Base-by-base conservation (phyloP, 2,797 vertebrate species). In the Mus spretus region DNA sequence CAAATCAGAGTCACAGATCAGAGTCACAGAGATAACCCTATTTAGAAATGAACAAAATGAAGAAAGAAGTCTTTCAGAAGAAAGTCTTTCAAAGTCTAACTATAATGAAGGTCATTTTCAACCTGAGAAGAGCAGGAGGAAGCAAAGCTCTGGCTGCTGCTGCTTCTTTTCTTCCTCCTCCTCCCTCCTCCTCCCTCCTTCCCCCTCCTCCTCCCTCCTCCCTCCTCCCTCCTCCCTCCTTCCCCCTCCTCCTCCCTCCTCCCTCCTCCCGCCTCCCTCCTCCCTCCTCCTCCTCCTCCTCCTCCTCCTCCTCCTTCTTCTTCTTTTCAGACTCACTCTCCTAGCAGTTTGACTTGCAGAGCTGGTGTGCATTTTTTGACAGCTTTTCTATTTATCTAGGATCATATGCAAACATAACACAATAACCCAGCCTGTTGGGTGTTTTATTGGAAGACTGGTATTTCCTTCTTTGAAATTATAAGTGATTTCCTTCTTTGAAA, bases 381-480 rank as follows among this genome's bases (percentile, higher is more conserved):
- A 93, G 53, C 31, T 15, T 90, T 96, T 96, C 83, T 94, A 80
- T 86, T 93, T 85, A 70, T 80, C 37, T 95, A 79, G 53, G 86
- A 92, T 95, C 24, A 67, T 75, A 92, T 91, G 50, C 59, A 94
- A 84, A 87, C 80, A 44, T 83, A 63, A 26, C 10, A 9, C 61
- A 63, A 63, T 61, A 61, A 26, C 77, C 44, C 50, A 59, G n/a
- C 37, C 65, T 92, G 19, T 90, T 90, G 63, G 40, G 31, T 91
- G 89, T 93, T 70, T 92, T 95, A 84, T 14, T n/a, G 91, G 61
- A 94, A 97, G 70, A 96, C 74, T 93, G 31, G 63, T 82, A 92
- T 96, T 97, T 95, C 75, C 57, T 92, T 50, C 84, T 79, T 75
- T 81, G 89, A 96, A 88, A 80, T 20, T 44, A 55, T 72, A 91